Conservation (phyloP, 2,113 vertebrate genomes). For the Centrocercus urophasianus region DNA sequence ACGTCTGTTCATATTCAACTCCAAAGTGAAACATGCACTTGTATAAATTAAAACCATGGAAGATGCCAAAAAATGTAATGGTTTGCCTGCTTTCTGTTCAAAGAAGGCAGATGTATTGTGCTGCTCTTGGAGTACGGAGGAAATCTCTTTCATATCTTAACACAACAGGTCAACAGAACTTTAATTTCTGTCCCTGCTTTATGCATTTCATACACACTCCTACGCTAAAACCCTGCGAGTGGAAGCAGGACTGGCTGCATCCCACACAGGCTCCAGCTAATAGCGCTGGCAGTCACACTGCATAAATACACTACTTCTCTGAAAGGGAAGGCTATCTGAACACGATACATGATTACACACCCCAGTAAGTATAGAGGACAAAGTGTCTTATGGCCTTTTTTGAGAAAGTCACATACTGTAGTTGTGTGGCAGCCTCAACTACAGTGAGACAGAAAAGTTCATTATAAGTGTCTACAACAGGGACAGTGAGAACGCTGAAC, state of each 20-base stretch:
- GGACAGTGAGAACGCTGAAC: not conserved
- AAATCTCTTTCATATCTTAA: not conserved
- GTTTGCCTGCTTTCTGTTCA: not conserved
- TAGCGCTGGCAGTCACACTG: not conserved
- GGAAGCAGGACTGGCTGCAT: not conserved
- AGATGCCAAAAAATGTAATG: not conserved
- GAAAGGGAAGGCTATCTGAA: not conserved
- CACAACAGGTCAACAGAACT: not conserved
- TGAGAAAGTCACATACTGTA: not conserved
- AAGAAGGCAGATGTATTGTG: not conserved
- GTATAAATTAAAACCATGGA: not conserved
- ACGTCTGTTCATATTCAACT: not conserved
- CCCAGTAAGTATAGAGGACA: not conserved
- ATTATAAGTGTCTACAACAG: not conserved
- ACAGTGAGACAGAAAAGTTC: not conserved
- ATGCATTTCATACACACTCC: not conserved
- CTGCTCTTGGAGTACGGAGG: not conserved
- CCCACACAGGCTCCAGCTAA: not conserved
- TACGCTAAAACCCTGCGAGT: not conserved
- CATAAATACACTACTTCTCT: not conserved
- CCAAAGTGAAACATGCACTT: not conserved
- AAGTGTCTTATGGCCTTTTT: not conserved
- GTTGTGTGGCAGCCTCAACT: not conserved
- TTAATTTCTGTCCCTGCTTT: not conserved
- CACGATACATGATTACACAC: fast-evolving